Evolutionary conservation across 2,113 vertebrate genomes (phyloP).

Genomic region (Falco punctatus): DNA sequence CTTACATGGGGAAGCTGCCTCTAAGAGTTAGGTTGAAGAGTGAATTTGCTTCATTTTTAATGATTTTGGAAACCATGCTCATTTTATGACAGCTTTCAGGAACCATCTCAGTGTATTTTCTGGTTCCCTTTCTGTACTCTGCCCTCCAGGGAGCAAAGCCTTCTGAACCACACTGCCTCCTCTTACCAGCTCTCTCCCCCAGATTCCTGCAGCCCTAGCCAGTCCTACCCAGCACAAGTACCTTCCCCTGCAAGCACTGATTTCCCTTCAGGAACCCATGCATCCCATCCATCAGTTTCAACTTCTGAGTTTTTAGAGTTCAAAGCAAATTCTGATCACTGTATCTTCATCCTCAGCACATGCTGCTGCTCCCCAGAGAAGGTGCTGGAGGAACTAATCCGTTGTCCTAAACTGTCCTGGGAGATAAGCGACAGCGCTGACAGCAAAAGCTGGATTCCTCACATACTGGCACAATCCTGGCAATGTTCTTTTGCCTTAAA

Average conservation of each 20-base stretch:
- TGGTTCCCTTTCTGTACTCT: not conserved
- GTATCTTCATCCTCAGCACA: not conserved
- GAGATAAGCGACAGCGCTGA: not conserved
- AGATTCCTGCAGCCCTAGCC: no score
- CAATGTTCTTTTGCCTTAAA: not conserved
- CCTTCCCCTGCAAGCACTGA: not conserved
- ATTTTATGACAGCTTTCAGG: not conserved
- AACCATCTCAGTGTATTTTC: not conserved
- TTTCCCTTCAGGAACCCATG: not conserved
- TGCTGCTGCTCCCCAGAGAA: not conserved
- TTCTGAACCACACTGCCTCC: not conserved
- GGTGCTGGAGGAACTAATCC: not conserved
- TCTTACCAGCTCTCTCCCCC: not conserved
- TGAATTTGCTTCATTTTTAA: not conserved
- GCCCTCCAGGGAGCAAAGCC: not conserved
- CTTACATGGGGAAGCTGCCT: not conserved
- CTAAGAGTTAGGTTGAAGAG: not conserved
- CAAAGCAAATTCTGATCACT: not conserved
- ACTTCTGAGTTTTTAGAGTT: not conserved
- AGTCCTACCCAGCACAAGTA: not conserved
- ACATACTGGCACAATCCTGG: accelerated
- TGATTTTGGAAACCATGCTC: not conserved
- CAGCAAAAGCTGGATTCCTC: not conserved
- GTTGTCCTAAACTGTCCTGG: not conserved
- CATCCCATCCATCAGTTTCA: accelerated